A percentile compares a stretch with the other conserved stretches of the same genome.
Conservation (phyloP, 2,113 vertebrate species). For the Colossoma macropomum region DNA sequence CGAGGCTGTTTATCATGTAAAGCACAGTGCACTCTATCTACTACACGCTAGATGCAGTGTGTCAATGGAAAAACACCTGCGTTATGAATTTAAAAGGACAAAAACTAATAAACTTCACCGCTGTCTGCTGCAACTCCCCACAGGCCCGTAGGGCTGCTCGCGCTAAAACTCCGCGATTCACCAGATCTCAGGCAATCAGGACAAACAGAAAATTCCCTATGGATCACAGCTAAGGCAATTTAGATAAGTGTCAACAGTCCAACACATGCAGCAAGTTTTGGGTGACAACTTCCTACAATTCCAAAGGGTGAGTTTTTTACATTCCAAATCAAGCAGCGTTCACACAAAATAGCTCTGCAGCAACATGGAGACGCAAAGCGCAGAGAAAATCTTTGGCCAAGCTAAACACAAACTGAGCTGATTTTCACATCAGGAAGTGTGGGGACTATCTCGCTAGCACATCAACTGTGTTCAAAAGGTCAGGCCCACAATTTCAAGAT, state of each 20-base stretch:
- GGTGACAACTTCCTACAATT: constrained; percentile 26
- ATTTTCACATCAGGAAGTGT: constrained; percentile 45
- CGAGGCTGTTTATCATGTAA: constrained; percentile 51
- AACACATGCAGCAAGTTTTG: constrained; percentile 25
- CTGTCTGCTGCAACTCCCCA: constrained; percentile 29
- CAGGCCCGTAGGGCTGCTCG: neutral
- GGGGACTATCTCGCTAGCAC: constrained; percentile 23
- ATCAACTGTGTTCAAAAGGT: constrained; percentile 63
- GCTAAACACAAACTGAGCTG: constrained; percentile 27
- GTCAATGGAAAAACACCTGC: constrained; percentile 38
- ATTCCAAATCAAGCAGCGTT: constrained; percentile 34
- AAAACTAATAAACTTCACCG: constrained; percentile 47
- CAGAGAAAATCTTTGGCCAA: constrained; percentile 15
- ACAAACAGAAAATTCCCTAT: constrained; percentile 20
- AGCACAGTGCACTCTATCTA: constrained; percentile 47
- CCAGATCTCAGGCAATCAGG: constrained; percentile 38
- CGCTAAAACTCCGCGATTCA: constrained; percentile 39
- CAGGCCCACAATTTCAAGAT: constrained; percentile 67
- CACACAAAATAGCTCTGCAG: constrained; percentile 15
- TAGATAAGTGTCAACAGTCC: constrained; percentile 31
- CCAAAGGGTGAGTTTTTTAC: constrained; percentile 14
- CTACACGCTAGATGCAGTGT: constrained; percentile 25
- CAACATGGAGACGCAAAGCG: neutral
- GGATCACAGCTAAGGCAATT: constrained; percentile 39
- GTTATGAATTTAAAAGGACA: constrained; percentile 47